Conservation (phyloP, 2,113 vertebrate genomes). For the Orycteropus afer region DNA sequence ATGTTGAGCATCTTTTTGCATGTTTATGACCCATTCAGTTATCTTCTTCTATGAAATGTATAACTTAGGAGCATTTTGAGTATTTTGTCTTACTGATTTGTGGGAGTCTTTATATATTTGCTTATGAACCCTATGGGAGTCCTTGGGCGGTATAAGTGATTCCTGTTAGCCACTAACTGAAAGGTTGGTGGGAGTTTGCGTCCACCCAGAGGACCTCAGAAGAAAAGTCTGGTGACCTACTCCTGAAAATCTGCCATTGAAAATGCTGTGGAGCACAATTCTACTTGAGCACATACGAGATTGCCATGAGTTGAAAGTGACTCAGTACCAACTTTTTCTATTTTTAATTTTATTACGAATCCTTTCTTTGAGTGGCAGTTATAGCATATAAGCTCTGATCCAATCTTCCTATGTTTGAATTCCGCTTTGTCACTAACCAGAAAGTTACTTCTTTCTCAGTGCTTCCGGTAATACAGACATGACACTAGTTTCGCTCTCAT, state of each 20-base stretch:
- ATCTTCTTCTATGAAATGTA: not conserved
- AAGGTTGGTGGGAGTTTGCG: not conserved
- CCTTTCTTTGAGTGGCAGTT: not conserved
- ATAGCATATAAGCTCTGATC: not conserved
- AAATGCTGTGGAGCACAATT: no score
- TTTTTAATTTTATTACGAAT: not conserved
- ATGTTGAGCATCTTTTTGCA: not conserved
- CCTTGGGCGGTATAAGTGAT: not conserved
- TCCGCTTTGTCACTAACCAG: constrained; percentile 9
- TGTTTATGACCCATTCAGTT: not conserved
- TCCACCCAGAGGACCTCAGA: not conserved
- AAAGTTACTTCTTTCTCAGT: not conserved
- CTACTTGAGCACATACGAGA: not conserved
- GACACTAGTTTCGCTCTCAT: not conserved
- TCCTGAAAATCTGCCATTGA: not conserved
- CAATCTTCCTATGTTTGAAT: not conserved
- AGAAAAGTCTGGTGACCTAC: not conserved
- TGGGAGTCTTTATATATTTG: not conserved
- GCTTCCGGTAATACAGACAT: constrained; percentile 1
- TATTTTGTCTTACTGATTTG: constrained; percentile 36
- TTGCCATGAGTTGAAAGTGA: not conserved
- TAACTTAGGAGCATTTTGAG: not conserved
- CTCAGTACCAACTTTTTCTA: not conserved
- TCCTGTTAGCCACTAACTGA: not conserved
- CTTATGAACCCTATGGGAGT: not conserved